These are phyloP conservation scores for Uloborus plumipes DNA, from an alignment of 2,888 invertebrate genomes.

Conservation along the genomic window DNA sequence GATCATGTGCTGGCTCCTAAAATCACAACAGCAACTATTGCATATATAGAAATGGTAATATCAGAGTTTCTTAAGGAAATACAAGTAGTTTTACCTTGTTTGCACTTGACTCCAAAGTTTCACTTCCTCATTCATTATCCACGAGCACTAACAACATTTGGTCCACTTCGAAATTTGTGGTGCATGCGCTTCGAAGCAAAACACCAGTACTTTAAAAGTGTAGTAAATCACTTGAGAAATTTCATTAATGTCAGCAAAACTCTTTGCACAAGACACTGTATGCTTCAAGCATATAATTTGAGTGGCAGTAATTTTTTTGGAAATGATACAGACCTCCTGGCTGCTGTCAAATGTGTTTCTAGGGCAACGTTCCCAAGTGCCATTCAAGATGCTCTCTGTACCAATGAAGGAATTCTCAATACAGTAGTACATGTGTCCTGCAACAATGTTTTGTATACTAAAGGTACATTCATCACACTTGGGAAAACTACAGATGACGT, in stretches of 20 bases:
- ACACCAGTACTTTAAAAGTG: conserved; percentile 1
- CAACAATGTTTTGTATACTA: background rate
- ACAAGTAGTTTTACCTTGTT: background rate
- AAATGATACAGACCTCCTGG: background rate
- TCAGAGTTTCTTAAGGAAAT: background rate
- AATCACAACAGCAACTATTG: background rate
- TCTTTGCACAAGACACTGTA: too few species aligned
- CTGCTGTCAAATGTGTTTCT: background rate
- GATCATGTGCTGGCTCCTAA: conserved; percentile 2
- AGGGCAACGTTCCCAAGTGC: background rate
- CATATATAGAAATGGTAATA: background rate
- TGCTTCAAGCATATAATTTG: background rate
- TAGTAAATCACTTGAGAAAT: background rate
- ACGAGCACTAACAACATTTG: background rate
- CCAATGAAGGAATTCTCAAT: background rate
- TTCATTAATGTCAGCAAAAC: too few species aligned
- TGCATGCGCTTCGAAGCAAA: background rate
- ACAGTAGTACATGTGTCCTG: background rate
- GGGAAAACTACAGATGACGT: background rate
- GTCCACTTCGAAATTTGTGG: too few species aligned
- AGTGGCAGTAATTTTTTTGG: conserved; percentile 4
- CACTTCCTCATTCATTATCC: conserved; percentile 1
- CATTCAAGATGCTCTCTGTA: background rate
- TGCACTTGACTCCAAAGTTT: conserved; percentile 4
- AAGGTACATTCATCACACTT: conserved; percentile 3